phyloP scores from a whole-genome alignment of 2,888 invertebrate species.

The Masnerella sp. region DNA sequence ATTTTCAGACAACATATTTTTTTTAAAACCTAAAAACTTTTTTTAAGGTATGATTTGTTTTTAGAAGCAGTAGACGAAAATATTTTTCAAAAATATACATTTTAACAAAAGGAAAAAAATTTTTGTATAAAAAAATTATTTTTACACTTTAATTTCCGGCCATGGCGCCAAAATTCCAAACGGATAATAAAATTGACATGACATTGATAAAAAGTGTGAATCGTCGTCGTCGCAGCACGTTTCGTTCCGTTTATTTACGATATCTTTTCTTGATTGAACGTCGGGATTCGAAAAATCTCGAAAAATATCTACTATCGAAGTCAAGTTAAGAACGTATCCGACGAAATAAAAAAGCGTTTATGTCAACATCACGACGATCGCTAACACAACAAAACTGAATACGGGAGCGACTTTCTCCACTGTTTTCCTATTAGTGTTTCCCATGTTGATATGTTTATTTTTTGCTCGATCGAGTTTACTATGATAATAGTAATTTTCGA shows the following conservation, averaged over 20 bases:
- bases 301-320: conserved; percentile 37
- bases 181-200: neutral
- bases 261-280: conserved; percentile 34
- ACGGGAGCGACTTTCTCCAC: conserved; percentile 34
- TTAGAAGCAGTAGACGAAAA: too few relatives aligned
- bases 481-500: conserved; percentile 43
- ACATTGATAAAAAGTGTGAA: conserved; percentile 6
- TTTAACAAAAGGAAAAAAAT: too few relatives aligned
- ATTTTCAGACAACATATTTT: too few relatives aligned
- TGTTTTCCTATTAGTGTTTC: conserved; percentile 43
- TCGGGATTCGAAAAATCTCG: conserved; percentile 33
- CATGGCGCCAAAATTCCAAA: neutral
- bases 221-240: neutral
- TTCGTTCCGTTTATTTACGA: conserved; percentile 23
- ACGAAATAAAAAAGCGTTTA: conserved; percentile 39
- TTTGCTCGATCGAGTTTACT: conserved; percentile 25
- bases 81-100: too few relatives aligned
- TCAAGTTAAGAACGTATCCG: conserved; percentile 30
- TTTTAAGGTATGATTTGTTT: too few relatives aligned
- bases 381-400: conserved; percentile 45
- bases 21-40: too few relatives aligned
- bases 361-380: conserved; percentile 46
- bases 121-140: too few relatives aligned
- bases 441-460: conserved; percentile 48
- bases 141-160: too few relatives aligned